Percentiles rank a stretch among this genome's conserved stretches.
Evolutionary conservation across 2,797 vertebrate species (phyloP).

Genomic region (Squalus acanthias): DNA sequence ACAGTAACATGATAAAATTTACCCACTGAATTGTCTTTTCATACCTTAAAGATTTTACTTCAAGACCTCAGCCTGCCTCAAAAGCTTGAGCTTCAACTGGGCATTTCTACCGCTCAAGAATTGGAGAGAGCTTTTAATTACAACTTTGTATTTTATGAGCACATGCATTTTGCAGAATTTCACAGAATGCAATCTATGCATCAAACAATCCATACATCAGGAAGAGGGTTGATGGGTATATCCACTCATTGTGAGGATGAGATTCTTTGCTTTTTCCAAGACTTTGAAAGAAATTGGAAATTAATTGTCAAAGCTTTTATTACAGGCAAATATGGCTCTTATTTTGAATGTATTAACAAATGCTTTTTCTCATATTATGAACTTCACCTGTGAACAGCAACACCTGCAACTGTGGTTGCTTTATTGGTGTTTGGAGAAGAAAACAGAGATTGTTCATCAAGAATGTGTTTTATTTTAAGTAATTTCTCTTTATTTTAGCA

Average conservation of each 20-base stretch:
- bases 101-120: not conserved
- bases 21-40: not conserved
- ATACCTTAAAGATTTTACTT: not conserved
- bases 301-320: not conserved
- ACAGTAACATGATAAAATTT: not conserved
- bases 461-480: not conserved
- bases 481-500: not conserved
- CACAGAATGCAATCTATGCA: not conserved
- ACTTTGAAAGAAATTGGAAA: no score
- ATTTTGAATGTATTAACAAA: not conserved
- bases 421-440: not conserved
- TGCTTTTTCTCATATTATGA: not conserved
- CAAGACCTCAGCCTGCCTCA: not conserved
- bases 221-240: not conserved
- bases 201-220: no score
- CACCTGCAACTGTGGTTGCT: not conserved
- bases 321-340: not conserved
- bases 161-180: not conserved
- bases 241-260: not conserved
- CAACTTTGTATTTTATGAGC: not conserved
- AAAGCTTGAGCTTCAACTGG: not conserved
- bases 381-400: not conserved
- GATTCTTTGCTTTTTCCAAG: no score
- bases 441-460: not conserved
- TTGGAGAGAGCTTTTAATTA: not conserved